Percentiles rank a stretch among this genome's conserved stretches.
phyloP scores from a whole-genome alignment of 2,113 vertebrate species.

The Peromyscus maniculatus region DNA sequence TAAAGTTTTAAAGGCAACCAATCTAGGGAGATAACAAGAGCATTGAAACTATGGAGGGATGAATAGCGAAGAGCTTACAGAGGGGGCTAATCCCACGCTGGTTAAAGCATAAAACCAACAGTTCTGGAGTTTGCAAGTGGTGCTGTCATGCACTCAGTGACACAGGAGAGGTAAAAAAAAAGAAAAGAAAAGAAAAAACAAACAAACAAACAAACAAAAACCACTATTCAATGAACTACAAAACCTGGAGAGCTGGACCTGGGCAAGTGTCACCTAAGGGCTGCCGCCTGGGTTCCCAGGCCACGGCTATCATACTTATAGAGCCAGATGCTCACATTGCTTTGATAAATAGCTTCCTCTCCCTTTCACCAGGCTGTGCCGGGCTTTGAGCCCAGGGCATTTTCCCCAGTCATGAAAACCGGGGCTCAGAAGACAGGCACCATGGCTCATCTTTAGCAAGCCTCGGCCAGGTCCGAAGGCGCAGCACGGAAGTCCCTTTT shows the following conservation, averaged over 20 bases:
- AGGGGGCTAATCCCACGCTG: neutral
- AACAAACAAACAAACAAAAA: too few relatives aligned
- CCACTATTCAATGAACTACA: neutral
- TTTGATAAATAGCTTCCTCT: too few relatives aligned
- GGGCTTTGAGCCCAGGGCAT: neutral
- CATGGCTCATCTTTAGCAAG: neutral
- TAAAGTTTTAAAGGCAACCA: neutral
- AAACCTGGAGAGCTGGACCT: neutral
- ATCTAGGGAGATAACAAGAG: neutral
- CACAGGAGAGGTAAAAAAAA: neutral
- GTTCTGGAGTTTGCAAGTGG: neutral
- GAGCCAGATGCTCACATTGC: too few relatives aligned
- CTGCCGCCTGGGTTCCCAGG: neutral
- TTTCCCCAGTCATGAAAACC: too few relatives aligned
- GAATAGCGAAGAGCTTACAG: neutral
- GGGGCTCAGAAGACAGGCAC: neutral
- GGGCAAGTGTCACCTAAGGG: neutral
- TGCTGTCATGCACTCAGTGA: neutral
- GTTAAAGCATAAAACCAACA: neutral
- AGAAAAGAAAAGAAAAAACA: neutral
- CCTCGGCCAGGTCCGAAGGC: neutral
- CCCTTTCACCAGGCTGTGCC: neutral
- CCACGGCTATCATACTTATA: too few relatives aligned
- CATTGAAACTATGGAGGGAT: neutral
- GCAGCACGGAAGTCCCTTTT: neutral